Conservation (phyloP, 2,797 vertebrate species). For the Craterocephalus amniculus region DNA sequence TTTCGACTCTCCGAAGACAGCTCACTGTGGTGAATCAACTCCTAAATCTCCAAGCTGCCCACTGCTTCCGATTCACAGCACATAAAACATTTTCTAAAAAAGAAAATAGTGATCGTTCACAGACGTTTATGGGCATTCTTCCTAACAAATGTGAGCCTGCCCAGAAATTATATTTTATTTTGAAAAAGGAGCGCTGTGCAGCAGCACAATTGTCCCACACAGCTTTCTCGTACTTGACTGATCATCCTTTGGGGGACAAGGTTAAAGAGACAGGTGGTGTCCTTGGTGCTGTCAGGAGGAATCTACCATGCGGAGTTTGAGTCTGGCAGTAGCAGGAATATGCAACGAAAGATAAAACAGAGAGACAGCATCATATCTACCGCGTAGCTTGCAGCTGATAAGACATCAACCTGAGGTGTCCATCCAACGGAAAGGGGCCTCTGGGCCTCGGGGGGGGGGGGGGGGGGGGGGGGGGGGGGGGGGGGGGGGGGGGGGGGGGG, state of each 20-base stretch:
- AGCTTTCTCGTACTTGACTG: not conserved
- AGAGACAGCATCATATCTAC: not conserved
- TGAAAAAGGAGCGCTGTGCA: not conserved
- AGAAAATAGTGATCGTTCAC: conserved; percentile 16
- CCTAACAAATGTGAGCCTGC: not conserved
- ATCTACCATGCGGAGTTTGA: not conserved
- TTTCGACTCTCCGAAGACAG: conserved; percentile 18
- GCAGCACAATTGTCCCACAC: not conserved
- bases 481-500: no score
- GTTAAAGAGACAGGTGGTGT: not conserved
- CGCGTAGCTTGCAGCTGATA: not conserved
- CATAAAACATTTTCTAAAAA: conserved; percentile 20
- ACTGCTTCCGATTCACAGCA: conserved; percentile 28
- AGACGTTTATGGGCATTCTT: conserved; percentile 24
- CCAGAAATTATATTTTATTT: not conserved
- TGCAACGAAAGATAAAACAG: not conserved
- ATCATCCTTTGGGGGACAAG: not conserved
- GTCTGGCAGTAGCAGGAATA: not conserved
- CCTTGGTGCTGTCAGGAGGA: not conserved
- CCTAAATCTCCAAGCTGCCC: conserved; percentile 16
- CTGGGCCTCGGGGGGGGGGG: no score
- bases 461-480: no score
- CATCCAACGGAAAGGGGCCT: not conserved
- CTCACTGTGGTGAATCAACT: conserved; percentile 29
- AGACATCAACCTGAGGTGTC: not conserved